phyloP scores from a whole-genome alignment of 37 sponge, comb jelly and placozoan genomes.

The Oopsacas minuta region DNA sequence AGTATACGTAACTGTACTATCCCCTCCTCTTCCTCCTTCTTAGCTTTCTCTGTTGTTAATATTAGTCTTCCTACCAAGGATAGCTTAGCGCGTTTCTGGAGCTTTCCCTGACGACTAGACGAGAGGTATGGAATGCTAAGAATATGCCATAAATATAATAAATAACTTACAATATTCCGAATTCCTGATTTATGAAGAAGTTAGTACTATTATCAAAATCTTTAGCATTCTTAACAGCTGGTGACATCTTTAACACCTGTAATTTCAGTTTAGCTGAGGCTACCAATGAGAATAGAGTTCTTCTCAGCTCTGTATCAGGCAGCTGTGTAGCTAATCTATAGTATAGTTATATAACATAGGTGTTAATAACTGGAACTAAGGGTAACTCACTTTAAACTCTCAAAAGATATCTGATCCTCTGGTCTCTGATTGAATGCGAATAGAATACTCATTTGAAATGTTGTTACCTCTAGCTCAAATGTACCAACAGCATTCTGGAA shows the following conservation, averaged over 20 bases:
- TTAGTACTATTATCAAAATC: slow-evolving; percentile 40
- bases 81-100: slow-evolving; percentile 76
- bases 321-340: slow-evolving; percentile 65
- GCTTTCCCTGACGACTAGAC: slow-evolving; percentile 53
- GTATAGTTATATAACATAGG: too few relatives aligned
- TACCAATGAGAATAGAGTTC: slow-evolving; percentile 69
- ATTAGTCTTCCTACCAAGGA: slow-evolving; percentile 76
- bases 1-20: slow-evolving; percentile 65
- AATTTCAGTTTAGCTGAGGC: slow-evolving; percentile 67
- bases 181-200: slow-evolving; percentile 71
- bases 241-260: slow-evolving; percentile 57
- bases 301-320: slow-evolving; percentile 59
- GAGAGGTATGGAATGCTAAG: background rate
- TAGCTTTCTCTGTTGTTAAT: slow-evolving; percentile 77
- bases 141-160: background rate
- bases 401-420: slow-evolving; percentile 61
- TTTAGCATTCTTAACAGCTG: slow-evolving; percentile 33
- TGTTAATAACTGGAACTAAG: background rate
- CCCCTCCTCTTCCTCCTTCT: slow-evolving; percentile 76
- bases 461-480: slow-evolving; percentile 82
- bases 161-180: slow-evolving; percentile 63
- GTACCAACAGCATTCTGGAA: slow-evolving; percentile 60
- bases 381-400: slow-evolving; percentile 46
- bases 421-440: slow-evolving; percentile 83
- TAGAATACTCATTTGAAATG: slow-evolving; percentile 85